Evolutionary conservation across 2,797 vertebrate genomes (phyloP), one percentile per base, ranked within the genome.

Genomic region (Macropus fuliginosus): DNA sequence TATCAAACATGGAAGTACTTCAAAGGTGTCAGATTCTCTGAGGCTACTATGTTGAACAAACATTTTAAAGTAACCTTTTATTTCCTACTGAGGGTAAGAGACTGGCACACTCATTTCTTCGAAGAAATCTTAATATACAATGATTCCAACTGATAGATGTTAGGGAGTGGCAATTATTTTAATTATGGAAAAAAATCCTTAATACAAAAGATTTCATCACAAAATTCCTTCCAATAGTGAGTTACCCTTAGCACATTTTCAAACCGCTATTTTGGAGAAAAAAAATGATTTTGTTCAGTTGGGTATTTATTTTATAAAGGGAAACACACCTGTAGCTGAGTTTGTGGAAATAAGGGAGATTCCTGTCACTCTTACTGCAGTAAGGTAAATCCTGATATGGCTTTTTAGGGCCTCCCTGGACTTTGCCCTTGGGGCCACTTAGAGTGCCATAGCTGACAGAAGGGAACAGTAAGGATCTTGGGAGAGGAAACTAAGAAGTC

Each of bases 91-190:
- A 74, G 5, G 14, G 1, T n/a, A 40, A 74, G n/a, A 52, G n/a
- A 74, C n/a, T 74, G 40, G 1, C 34, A 66, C 16, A 74, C 8
- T 46, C 14, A 24, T 81, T 81, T 81, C n/a, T 81, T 46, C 27
- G 0, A 81, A 46, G 21, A 46, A 81, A 81, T 21, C 9, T 9
- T 81, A 10, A 81, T 81, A 46, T 46, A 46, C 21, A n/a, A 55
- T 40, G 95, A 95, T 89, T 93, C 6, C 55, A 74, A 87, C 0
- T 11, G 66, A 95, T 74, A 95, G 94, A 55, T 89, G 46, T 92
- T 89, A 91, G 87, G 11, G n/a, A 54, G 31, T 92, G 66, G 34
- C 46, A 34, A 91, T 92, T 89, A 89, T 94, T 96, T 93, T 95
- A 91, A 95, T 59, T 87, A 40, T 66, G 91, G 31, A 91, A 93